Evolutionary conservation across 2,113 vertebrate genomes (phyloP).

Genomic region (Cryptoleucopteryx plumbea): DNA sequence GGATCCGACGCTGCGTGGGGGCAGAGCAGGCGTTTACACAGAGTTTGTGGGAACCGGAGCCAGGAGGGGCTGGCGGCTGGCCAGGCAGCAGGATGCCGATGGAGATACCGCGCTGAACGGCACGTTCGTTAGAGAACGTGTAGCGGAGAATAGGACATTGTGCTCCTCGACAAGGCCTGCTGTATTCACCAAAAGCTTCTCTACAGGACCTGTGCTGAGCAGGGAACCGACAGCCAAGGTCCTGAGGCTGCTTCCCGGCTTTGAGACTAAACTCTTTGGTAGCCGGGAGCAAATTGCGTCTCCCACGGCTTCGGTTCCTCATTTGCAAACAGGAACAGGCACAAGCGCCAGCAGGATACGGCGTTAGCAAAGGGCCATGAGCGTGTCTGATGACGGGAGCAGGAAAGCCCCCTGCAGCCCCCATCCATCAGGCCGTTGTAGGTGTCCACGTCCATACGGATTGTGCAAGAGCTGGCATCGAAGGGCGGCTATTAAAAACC

Average conservation of each 20-base stretch:
- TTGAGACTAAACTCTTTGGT: not conserved
- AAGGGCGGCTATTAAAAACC: rapidly evolving
- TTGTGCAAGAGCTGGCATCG: not conserved
- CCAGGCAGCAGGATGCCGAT: not conserved
- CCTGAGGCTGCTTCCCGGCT: not conserved
- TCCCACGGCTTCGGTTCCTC: not conserved
- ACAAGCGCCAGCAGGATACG: not conserved
- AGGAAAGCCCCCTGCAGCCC: not conserved
- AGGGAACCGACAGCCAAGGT: not conserved
- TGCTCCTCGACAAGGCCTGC: not conserved
- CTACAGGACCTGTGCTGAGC: not conserved
- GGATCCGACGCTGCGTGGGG: rapidly evolving
- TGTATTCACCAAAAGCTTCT: not conserved
- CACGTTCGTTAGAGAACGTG: not conserved
- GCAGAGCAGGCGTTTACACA: not conserved
- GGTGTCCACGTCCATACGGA: rapidly evolving
- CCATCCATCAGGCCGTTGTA: not conserved
- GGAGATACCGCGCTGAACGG: rapidly evolving
- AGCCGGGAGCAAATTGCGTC: rapidly evolving
- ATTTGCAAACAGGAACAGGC: not conserved
- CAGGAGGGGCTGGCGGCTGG: not conserved
- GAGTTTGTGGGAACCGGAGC: rapidly evolving
- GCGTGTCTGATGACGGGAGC: not conserved
- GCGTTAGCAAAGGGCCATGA: rapidly evolving
- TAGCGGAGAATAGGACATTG: not conserved